Evolutionary conservation across 2,888 invertebrate species (phyloP).

Genomic region (Nezara viridula): DNA sequence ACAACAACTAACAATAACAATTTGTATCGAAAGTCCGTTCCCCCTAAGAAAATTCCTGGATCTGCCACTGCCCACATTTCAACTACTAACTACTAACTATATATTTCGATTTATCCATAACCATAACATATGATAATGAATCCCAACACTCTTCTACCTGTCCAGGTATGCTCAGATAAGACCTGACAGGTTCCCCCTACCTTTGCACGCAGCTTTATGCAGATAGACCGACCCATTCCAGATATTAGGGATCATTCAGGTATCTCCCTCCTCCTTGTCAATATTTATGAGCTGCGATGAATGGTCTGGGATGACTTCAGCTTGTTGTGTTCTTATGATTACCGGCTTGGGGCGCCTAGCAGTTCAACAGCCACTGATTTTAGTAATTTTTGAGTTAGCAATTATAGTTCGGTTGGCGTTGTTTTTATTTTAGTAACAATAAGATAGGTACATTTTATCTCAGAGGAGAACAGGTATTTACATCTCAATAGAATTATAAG

Average conservation of each 20-base stretch:
- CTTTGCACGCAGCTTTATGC: neutral
- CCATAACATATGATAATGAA: neutral
- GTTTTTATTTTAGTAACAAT: neutral
- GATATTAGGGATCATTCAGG: neutral
- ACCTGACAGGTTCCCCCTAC: neutral
- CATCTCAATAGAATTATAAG: neutral
- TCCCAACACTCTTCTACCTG: neutral
- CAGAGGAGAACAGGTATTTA: neutral
- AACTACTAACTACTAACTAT: too few relatives aligned
- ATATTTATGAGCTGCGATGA: constrained; percentile 30
- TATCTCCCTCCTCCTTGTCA: neutral
- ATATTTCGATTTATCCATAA: neutral
- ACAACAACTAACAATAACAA: too few relatives aligned
- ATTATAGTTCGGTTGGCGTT: neutral
- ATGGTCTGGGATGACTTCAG: neutral
- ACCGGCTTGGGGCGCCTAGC: neutral
- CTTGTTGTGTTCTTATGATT: constrained; percentile 1
- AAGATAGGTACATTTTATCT: neutral
- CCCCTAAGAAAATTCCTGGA: too few relatives aligned
- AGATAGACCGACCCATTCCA: neutral
- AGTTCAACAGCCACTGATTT: neutral
- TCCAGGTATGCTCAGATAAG: neutral
- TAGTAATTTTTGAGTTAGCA: constrained; percentile 5
- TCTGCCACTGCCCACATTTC: too few relatives aligned
- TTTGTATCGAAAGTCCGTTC: too few relatives aligned